phyloP scores from a whole-genome alignment of 2,888 invertebrate genomes.

The Callyntrura guangdongensis region DNA sequence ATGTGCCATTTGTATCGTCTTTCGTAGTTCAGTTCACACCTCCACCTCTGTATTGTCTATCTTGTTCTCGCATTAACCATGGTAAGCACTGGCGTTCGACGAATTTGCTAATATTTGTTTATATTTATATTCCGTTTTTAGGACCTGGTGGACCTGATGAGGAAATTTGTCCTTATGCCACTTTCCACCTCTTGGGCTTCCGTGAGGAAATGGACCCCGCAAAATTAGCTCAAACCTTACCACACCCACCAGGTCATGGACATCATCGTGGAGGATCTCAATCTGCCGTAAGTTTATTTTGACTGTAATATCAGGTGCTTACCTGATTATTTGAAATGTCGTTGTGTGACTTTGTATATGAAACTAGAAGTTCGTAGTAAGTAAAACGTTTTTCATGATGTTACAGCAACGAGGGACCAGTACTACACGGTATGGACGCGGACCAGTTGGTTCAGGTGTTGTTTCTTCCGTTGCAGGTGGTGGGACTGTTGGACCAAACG shows the following conservation, averaged over 20 bases:
- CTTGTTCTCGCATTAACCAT: not conserved
- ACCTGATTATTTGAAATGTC: too few relatives aligned
- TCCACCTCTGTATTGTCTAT: not conserved
- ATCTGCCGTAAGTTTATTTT: conserved; percentile 90
- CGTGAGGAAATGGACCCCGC: conserved; percentile 98
- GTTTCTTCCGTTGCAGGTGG: conserved; percentile 84
- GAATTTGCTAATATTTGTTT: not conserved
- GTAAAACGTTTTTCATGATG: too few relatives aligned
- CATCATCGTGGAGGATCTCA: conserved; percentile 95
- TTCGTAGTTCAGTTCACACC: conserved; percentile 4
- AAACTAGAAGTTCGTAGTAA: too few relatives aligned
- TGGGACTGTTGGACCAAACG: conserved; percentile 84
- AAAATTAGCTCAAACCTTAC: conserved; percentile 96
- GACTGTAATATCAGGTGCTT: too few relatives aligned
- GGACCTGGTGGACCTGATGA: conserved; percentile 92
- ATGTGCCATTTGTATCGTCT: conserved; percentile 27
- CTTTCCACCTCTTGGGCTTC: conserved; percentile 97
- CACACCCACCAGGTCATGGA: conserved; percentile 91
- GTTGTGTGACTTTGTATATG: too few relatives aligned
- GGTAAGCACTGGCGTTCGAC: not conserved
- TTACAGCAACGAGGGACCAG: conserved; percentile 85
- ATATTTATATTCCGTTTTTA: not conserved
- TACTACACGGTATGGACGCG: conserved; percentile 90
- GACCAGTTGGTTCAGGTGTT: conserved; percentile 88
- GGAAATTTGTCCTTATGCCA: conserved; percentile 98